Evolutionary conservation across 2,797 vertebrate species (phyloP), one percentile per base, ranked within the genome.

Genomic region (Leucoraja ocellata): DNA sequence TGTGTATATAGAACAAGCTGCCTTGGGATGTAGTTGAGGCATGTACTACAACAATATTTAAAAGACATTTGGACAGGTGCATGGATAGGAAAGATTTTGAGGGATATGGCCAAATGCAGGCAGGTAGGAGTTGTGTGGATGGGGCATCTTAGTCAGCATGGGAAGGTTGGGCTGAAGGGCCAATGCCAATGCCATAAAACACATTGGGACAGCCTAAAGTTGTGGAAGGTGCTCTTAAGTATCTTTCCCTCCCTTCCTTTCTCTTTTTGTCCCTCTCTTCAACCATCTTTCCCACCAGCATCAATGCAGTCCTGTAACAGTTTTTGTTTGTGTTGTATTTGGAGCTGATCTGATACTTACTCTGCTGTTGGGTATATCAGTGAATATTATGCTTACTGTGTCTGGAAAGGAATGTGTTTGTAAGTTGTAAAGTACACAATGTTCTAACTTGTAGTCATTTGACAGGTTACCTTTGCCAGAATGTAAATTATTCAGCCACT

Each of bases 401-500:
- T 23, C 23, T 28, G 21, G 11, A 23, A 90, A 90, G 86, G 28
- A 25, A 65, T 68, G 88, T 21, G 3, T 91, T 46, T 32, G 18
- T 5, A 23, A 5, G 18, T 23, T 9, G 18, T 39, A 32, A 91
- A 23, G 32, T 73, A 46, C 39, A 23, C 36, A 4, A 39, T 91
- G 88, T 39, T 91, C 39, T 92, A 92, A 92, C 13, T 25, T 73
- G 68, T 71, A 73, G 39, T 23, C 14, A 6, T 84, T 95, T 95
- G 93, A 94, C 95, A 99, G 99, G 96, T 96, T 99, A 93, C 97
- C 98, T 0, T 95, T 99, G 93, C 98, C 98, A 36, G 97, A 97
- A 68, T 96, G 96, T 94, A 97, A 95, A 93, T 97, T 99, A 96
- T 94, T 97, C 2, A 98, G 98, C 71, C 97, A 98, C 95, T 99